These are phyloP conservation scores for Scarus forsteni DNA, from an alignment of 2,797 vertebrate species.

Conservation along the genomic window DNA sequence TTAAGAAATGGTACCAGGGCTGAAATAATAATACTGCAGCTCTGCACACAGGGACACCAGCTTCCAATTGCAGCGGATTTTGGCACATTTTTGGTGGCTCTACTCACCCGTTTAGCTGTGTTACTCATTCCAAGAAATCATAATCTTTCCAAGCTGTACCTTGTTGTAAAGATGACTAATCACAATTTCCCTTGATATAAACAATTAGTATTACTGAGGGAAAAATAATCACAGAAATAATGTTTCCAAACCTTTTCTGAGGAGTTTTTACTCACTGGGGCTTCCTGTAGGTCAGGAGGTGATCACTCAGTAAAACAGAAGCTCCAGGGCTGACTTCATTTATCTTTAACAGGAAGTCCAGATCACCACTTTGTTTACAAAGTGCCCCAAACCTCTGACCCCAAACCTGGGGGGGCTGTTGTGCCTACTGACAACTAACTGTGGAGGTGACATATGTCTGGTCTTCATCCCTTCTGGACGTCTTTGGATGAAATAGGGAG, in stretches of 20 bases:
- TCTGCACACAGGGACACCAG: no score
- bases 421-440: slow-evolving; percentile 54
- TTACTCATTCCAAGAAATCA: no score
- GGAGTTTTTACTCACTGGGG: background rate
- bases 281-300: slow-evolving; percentile 5
- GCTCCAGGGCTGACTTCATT: slow-evolving; percentile 37
- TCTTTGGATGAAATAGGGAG: slow-evolving; percentile 5
- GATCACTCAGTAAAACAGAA: slow-evolving; percentile 46
- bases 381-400: slow-evolving; percentile 68
- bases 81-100: no score
- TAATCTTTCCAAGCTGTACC: no score
- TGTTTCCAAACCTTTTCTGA: background rate
- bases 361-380: slow-evolving; percentile 70
- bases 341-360: slow-evolving; percentile 76
- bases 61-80: no score
- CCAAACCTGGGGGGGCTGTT: slow-evolving; percentile 64
- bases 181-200: no score
- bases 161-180: no score
- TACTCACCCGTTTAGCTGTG: no score
- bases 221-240: no score
- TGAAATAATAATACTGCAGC: no score
- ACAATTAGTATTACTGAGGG: no score
- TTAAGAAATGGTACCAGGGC: no score
- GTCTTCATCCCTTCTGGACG: background rate
- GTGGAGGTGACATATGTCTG: slow-evolving; percentile 42